phyloP scores from a whole-genome alignment of 1,140 invertebrate species.

The Holotrichia oblita region DNA sequence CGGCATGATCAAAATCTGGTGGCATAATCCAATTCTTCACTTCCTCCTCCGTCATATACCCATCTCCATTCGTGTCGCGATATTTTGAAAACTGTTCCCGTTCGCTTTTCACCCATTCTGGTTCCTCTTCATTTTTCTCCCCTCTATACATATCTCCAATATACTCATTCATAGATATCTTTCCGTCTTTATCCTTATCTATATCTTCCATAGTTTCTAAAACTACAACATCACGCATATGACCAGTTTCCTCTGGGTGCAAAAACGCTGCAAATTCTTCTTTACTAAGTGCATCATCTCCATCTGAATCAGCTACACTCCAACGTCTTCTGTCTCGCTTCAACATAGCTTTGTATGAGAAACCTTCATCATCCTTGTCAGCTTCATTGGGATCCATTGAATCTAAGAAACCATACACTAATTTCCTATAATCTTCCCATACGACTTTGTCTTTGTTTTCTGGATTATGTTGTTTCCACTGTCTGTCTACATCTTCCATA shows the following conservation, averaged over 20 bases:
- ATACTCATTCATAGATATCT: constrained; percentile 78
- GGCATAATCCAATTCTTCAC: constrained; percentile 95
- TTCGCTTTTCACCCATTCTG: constrained; percentile 96
- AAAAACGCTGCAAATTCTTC: constrained; percentile 93
- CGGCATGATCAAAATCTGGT: constrained; percentile 94
- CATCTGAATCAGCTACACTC: constrained; percentile 78
- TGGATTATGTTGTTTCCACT: constrained; percentile 93
- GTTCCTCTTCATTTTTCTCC: constrained; percentile 79
- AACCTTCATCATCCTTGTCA: constrained; percentile 72
- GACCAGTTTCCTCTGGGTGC: constrained; percentile 94
- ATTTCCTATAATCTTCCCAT: constrained; percentile 87
- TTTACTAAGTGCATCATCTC: constrained; percentile 81
- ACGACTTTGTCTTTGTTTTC: constrained; percentile 77
- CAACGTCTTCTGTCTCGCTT: constrained; percentile 86
- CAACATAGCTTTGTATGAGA: constrained; percentile 83
- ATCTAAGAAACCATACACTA: constrained; percentile 89
- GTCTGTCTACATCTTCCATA: constrained; percentile 88
- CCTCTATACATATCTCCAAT: constrained; percentile 90
- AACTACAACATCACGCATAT: constrained; percentile 93
- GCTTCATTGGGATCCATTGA: constrained; percentile 71
- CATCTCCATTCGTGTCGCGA: constrained; percentile 74
- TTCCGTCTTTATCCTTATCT: constrained; percentile 93
- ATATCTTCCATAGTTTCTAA: constrained; percentile 97
- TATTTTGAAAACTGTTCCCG: constrained; percentile 89
- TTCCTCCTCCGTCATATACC: constrained; percentile 88